Evolutionary conservation across 2,888 invertebrate genomes (phyloP), one percentile per base, ranked within the genome.

Genomic region (Ichneumoninae sp.): DNA sequence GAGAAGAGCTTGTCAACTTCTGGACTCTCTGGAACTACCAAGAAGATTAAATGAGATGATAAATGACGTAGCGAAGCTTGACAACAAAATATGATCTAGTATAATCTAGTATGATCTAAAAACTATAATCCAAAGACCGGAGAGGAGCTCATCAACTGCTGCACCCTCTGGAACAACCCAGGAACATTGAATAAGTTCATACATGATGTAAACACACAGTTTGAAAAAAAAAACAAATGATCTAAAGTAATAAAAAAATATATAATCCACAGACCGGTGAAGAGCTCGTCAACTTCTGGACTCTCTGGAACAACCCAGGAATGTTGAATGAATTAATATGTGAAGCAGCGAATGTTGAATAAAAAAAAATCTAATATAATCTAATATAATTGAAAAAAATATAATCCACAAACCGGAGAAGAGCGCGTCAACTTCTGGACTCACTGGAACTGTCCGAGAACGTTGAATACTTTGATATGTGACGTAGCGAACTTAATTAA

Each of bases 401-500:
- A 33, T 33, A 33, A 33, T 33, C 7, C 33, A 33, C 33, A 33
- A 6, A 33, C 33, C 40, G 6, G 57, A 71, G n/a, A 57, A 1
- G 13, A 63, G 50, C 19, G 1, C 7, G 5, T 71, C 54, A 22
- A 22, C 60, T 30, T 22, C 40, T 13, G n/a, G 8, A n/a, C 13
- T 19, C 47, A 26, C 50, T 52, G 50, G 44, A 65, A 52, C 36
- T 19, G 36, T 26, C 6, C 13, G 19, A 63, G 52, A 26, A 50
- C 40, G n/a, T 40, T 10, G 13, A 40, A 66, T 10, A 8, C 44
- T 13, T 40, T 3, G 8, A 19, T 22, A 10, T 19, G 40, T 36
- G 5, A 47, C 26, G 52, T n/a, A 50, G 57, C 40, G 44, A 5
- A 77, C 83, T 85, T 69, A 85, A 78, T 83, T 50, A 70, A 83